Evolutionary conservation across 2,888 invertebrate species (phyloP).

Genomic region (Stenodera caucasica): DNA sequence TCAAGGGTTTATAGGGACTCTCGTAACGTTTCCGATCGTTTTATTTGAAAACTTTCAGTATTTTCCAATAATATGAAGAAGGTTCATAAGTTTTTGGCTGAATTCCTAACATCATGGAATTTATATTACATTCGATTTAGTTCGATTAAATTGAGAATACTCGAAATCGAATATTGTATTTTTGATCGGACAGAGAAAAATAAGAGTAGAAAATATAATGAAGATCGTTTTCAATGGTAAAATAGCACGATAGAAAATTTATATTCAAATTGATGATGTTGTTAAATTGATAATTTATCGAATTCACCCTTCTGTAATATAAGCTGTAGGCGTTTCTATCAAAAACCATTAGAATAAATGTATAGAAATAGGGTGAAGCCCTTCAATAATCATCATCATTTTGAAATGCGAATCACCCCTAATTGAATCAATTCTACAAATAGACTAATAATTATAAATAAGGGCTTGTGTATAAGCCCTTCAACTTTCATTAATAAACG

Average conservation of each 20-base stretch:
- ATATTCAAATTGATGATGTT: not conserved
- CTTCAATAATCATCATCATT: not conserved
- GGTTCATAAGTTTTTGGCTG: constrained; percentile 40
- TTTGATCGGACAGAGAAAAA: too few relatives aligned
- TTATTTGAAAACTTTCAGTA: constrained; percentile 49
- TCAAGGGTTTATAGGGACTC: constrained; percentile 12
- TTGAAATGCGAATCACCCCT: not conserved
- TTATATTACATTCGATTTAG: constrained; percentile 51
- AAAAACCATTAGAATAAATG: not conserved
- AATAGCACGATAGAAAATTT: not conserved
- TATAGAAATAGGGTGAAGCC: not conserved
- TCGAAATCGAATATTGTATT: too few relatives aligned
- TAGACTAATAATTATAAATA: too few relatives aligned
- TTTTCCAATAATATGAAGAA: constrained; percentile 46
- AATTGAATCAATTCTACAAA: too few relatives aligned
- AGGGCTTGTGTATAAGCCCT: too few relatives aligned
- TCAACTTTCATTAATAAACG: too few relatives aligned
- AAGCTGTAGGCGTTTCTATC: not conserved
- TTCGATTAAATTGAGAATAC: constrained; percentile 24
- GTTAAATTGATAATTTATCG: not conserved
- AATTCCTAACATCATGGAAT: constrained; percentile 39
- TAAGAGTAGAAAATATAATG: too few relatives aligned
- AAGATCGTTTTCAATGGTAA: too few relatives aligned
- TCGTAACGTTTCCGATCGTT: constrained; percentile 21
- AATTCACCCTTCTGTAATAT: not conserved